Percentiles rank a stretch among this genome's conserved stretches.
Conservation (phyloP, 2,113 vertebrate genomes). For the Chionis minor region DNA sequence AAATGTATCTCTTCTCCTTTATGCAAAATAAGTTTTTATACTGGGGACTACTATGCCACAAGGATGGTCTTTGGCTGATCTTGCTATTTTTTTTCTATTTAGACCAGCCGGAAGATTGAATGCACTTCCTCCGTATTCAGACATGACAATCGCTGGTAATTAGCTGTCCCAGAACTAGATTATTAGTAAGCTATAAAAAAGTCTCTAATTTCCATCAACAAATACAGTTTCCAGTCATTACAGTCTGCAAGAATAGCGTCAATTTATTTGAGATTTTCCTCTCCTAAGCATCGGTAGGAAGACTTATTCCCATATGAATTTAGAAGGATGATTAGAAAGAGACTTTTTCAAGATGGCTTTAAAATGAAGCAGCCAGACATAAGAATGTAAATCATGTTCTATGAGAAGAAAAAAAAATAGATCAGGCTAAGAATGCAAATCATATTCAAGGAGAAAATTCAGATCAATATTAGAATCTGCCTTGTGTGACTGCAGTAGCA, state of each 20-base stretch:
- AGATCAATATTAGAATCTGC: slow-evolving; percentile 71
- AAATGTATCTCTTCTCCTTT: neutral
- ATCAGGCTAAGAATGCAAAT: slow-evolving; percentile 68
- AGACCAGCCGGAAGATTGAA: neutral
- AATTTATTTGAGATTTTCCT: slow-evolving; percentile 57
- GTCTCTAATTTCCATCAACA: slow-evolving; percentile 58
- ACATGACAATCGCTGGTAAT: slow-evolving; percentile 27
- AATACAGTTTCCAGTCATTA: slow-evolving; percentile 52
- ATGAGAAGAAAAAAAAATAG: slow-evolving; percentile 28
- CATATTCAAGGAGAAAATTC: slow-evolving; percentile 60
- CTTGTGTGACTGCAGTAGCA: slow-evolving; percentile 58
- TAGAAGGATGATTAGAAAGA: slow-evolving; percentile 64
- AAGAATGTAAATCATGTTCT: slow-evolving; percentile 69
- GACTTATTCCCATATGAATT: slow-evolving; percentile 66
- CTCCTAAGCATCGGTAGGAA: slow-evolving; percentile 42
- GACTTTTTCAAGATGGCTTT: slow-evolving; percentile 56
- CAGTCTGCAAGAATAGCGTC: slow-evolving; percentile 13
- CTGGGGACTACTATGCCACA: neutral
- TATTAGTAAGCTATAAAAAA: slow-evolving; percentile 50
- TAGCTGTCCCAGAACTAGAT: slow-evolving; percentile 50
- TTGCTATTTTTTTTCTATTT: neutral
- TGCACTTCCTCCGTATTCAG: slow-evolving; percentile 27
- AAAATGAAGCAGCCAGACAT: slow-evolving; percentile 58
- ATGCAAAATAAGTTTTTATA: neutral
- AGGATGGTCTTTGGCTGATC: neutral